Percentiles rank a stretch among this genome's conserved stretches.
Conservation (phyloP, 2,113 vertebrate genomes). For the Myocastor coypus region DNA sequence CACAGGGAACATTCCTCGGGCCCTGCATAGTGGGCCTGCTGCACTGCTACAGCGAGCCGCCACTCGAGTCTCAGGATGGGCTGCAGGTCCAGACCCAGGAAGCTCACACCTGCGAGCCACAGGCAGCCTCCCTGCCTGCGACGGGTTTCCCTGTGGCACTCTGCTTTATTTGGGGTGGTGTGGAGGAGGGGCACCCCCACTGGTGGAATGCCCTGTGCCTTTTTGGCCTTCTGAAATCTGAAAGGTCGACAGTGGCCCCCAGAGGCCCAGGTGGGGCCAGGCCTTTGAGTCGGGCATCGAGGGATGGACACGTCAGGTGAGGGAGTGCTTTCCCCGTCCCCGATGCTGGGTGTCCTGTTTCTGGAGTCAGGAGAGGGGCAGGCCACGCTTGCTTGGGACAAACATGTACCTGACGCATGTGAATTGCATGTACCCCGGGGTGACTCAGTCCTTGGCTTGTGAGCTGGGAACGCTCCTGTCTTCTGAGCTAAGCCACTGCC, state of each 20-base stretch:
- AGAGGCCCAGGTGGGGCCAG: not conserved
- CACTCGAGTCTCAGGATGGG: no score
- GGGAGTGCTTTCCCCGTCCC: not conserved
- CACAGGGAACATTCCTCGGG: no score
- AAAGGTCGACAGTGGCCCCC: not conserved
- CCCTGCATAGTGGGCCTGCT: no score
- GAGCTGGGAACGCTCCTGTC: not conserved
- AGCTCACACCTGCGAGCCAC: no score
- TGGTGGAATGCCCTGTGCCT: accelerated
- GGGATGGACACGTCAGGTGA: accelerated
- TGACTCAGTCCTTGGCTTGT: not conserved
- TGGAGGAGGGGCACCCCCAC: not conserved
- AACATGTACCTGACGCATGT: not conserved
- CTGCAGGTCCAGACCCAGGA: no score
- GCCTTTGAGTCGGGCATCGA: not conserved
- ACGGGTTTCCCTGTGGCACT: not conserved
- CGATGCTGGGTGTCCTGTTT: not conserved
- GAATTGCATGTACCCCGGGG: no score
- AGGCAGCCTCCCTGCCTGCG: no score
- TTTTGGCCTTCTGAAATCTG: not conserved
- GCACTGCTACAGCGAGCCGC: no score
- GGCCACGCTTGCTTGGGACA: not conserved
- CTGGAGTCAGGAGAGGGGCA: not conserved
- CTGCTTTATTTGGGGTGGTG: not conserved
- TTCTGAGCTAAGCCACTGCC: no score